A percentile compares a stretch with the other conserved stretches of the same genome.
Evolutionary conservation across 2,113 vertebrate species (phyloP).

Genomic region (Rhinogobius similis): DNA sequence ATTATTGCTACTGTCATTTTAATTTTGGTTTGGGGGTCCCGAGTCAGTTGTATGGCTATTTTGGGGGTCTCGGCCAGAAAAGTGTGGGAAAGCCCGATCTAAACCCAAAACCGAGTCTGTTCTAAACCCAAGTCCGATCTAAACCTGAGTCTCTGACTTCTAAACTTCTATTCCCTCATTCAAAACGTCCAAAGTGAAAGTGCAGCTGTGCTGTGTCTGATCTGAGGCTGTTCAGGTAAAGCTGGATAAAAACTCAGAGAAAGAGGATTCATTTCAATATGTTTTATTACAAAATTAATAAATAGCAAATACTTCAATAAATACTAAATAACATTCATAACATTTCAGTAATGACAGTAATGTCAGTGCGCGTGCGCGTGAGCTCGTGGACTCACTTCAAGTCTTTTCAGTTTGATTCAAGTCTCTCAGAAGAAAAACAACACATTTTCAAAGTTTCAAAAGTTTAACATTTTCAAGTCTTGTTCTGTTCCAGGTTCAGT

Average conservation of each 20-base stretch:
- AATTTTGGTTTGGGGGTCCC: too few species aligned
- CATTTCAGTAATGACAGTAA: slow-evolving; percentile 22
- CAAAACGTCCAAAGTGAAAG: too few species aligned
- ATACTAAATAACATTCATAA: slow-evolving; percentile 57
- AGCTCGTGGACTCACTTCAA: slow-evolving; percentile 4
- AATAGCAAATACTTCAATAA: slow-evolving; percentile 72
- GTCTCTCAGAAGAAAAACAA: background rate
- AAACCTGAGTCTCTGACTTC: too few species aligned
- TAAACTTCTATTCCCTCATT: too few species aligned
- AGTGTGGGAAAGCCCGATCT: too few species aligned
- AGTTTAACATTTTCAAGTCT: background rate
- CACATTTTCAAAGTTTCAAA: background rate
- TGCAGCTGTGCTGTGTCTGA: too few species aligned
- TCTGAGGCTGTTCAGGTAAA: too few species aligned
- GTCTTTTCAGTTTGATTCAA: slow-evolving; percentile 43
- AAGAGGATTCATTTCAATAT: slow-evolving; percentile 22
- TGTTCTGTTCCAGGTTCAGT: background rate
- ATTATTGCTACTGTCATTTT: too few species aligned
- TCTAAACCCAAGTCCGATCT: too few species aligned
- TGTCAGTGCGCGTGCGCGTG: slow-evolving; percentile 22
- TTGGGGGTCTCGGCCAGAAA: too few species aligned
- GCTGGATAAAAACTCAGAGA: slow-evolving; percentile 19
- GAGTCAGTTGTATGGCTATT: too few species aligned
- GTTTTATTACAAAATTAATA: slow-evolving; percentile 66
- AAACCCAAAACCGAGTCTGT: too few species aligned